Base-by-base conservation (phyloP, 2,797 vertebrate species). In the Oreortyx pictus region DNA sequence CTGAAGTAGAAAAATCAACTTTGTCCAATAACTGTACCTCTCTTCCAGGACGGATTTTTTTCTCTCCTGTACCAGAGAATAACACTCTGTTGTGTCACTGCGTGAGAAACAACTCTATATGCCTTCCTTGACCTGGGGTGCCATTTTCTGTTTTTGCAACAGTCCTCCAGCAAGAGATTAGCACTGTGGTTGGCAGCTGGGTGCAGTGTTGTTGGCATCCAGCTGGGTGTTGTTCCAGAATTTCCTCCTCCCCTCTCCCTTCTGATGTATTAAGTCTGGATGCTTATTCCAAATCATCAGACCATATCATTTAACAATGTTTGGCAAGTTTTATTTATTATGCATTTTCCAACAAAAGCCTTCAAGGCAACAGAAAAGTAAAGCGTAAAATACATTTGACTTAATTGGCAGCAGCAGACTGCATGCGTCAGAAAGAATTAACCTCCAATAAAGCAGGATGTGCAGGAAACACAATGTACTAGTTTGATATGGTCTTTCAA, bases 381-480 rank as follows among this genome's bases (percentile, higher is more conserved):
- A 96, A 93, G 86, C 49, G 11, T 82, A 95, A 95, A 91, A 93
- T 70, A 60, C 29, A 43, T 91, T 94, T 92, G 86, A 89, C 86
- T 95, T 94, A 76, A 72, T 91, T 93, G 90, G 93, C 73, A 44
- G 54, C 79, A 80, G 65, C 81, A 60, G 84, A 44, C 91, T 94
- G 92, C 93, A 90, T 97, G 94, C 7, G 3, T 92, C 86, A 94
- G 89, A 89, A 91, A 43, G 82, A 88, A 93, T 92, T 92, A 93
- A 88, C 77, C 82, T 83, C 39, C 70, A 75, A 88, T 68, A 91
- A 91, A 90, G 70, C 75, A 91, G 73, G 78, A 88, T 95, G 89
- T 96, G 86, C 94, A 96, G 90, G 93, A 96, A 97, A 96, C 95
- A 95, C 92, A 96, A 86, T 93, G 92, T 96, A 92, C 92, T 83